Base-by-base conservation (phyloP, 1,140 invertebrate species). In the Rhagoletis pomonella region DNA sequence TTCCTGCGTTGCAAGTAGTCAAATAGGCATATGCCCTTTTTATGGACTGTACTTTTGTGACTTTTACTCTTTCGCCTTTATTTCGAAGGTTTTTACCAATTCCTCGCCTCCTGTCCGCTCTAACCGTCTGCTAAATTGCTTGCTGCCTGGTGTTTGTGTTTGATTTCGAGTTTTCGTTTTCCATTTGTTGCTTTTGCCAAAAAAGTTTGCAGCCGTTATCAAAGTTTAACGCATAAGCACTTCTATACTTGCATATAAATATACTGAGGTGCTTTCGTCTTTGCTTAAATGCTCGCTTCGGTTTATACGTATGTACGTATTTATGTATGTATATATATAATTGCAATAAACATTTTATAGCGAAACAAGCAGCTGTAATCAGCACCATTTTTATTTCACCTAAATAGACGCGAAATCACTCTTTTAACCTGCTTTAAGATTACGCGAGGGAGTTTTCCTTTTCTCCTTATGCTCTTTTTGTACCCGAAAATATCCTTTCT, bases 11-110 rank as follows among this genome's bases (percentile, higher is more conserved):
- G 44, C 10, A 2, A 44, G 17, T 19, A 81, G n/a, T 81, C 47
- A n/a, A 81, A 81, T 81, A 81, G 47, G 17, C 73, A 55, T 81
- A 58, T 81, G 44, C 73, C 14, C 17, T 29, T 81, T 77, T 81
- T 81, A 55, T 19, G n/a, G 47, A 19, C 44, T 55, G 4, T 55
- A 47, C 47, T 55, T 77, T 81, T 81, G 29, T 55, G 73, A 81
- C 73, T 81, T 81, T 81, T 50, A 81, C 73, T 17, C 44, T 55
- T 55, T 81, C 10, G 17, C 17, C 47, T 55, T 55, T 3, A 4
- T 10, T 55, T 7, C 47, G 12, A 81, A 81, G 73, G 73, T 42
- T 81, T 77, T 4, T 62, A 17, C 60, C n/a, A 17, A 62, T 14
- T 62, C 12, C 60, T 12, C 50, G 9, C 12, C 60, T 12, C 50